Evolutionary conservation across 2,797 vertebrate genomes (phyloP), one percentile per base, ranked within the genome.

Genomic region (Sphenopsis melanotis): DNA sequence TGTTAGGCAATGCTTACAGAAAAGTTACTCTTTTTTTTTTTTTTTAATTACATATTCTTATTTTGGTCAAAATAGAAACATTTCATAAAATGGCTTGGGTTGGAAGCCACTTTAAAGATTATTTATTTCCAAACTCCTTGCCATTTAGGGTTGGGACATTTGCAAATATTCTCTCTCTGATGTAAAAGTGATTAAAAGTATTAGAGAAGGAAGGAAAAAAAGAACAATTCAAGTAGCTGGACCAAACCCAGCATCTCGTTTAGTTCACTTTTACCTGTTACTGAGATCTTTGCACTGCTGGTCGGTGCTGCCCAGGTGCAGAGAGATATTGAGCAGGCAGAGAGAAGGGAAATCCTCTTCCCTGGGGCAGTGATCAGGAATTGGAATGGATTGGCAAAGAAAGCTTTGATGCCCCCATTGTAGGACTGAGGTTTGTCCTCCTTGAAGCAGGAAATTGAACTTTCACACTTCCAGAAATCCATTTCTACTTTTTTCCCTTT

Each of bases 301-400:
- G 7, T 10, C 15, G 6, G 6, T 19, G 37, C 12, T 46, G 4
- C 18, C 15, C 32, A 68, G 0, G 0, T 30, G 22, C 30, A 61
- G 39, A 47, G 2, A 20, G 12, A 36, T 18, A 5, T 4, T 34
- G 16, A 57, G 69, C 34, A 69, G 34, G 26, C 6, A 36, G 19
- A n/a, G 2, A 19, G 57, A 44, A 26, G 76, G 18, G 29, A 60
- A 65, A 86, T 30, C 6, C 13, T 78, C 37, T 16, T 68, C 29
- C 5, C 4, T 34, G 29, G 37, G 32, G 41, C 65, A 49, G 10
- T 5, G n/a, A 34, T 0, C 30, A 37, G 52, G 16, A 4, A 9
- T 1, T 85, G 57, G 44, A 83, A 42, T 11, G 50, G 22, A 15
- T 6, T 79, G 27, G 12, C n/a, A 65, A 32, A 79, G 4, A 37